Evolutionary conservation across 2,113 vertebrate genomes (phyloP).

Genomic region (Phocoena phocoena): DNA sequence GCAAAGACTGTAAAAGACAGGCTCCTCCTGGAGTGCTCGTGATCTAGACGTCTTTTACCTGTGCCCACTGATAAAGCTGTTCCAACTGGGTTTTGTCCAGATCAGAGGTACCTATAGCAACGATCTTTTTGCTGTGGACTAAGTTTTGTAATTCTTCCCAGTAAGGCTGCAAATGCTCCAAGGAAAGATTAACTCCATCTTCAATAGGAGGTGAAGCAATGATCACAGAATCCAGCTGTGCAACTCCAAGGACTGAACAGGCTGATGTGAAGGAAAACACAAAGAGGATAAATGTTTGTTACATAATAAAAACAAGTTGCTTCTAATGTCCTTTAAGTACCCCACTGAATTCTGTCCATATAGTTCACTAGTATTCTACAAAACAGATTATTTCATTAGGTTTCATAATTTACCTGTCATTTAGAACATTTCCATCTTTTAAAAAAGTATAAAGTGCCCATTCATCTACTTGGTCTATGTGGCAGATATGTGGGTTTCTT

Average conservation of each 20-base stretch:
- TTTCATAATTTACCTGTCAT: not conserved
- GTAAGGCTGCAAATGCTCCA: conserved; percentile 93
- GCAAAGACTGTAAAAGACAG: not conserved
- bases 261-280: conserved; percentile 82
- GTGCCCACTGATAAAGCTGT: conserved; percentile 96
- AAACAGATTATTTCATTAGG: not conserved
- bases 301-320: not conserved
- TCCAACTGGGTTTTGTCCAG: conserved; percentile 96
- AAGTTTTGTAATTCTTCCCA: conserved; percentile 95
- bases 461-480: not conserved
- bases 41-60: conserved; percentile 84
- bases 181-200: conserved; percentile 87
- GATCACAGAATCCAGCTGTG: conserved; percentile 97
- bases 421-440: not conserved
- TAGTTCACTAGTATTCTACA: not conserved
- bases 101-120: conserved; percentile 96
- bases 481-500: not conserved
- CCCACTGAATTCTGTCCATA: not conserved
- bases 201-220: conserved; percentile 90
- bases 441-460: not conserved
- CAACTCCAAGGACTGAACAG: conserved; percentile 91
- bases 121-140: conserved; percentile 91
- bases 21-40: not conserved
- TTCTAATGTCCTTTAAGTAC: not conserved
- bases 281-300: not conserved